Evolutionary conservation across 2,888 invertebrate species (phyloP), one percentile per base, ranked within the genome.

Genomic region (Miltochrista miniata): DNA sequence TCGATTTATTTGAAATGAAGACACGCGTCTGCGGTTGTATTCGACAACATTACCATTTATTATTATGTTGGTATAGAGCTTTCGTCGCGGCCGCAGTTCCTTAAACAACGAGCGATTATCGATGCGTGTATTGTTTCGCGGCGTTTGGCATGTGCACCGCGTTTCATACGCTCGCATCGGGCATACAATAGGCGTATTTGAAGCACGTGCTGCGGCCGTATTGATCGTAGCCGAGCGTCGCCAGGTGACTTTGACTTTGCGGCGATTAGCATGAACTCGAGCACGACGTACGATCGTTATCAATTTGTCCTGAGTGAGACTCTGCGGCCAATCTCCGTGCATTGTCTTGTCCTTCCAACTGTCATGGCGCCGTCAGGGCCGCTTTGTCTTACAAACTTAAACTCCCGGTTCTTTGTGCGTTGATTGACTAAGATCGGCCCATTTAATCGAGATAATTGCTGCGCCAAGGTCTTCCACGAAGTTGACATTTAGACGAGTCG

Each of bases 131-230:
- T 89, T 89, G 89, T 88, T 82, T 79, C 61, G 83, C 81, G 74
- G 74, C 76, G 75, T 80, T 90, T 85, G 81, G 81, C 85, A 90
- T 90, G 88, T 83, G 81, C 80, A 78, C 73, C 85, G 79, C 87
- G 87, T 88, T 72, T 64, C 72, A 59, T 62, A 67, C 70, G 70
- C 69, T 77, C 85, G 80, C 85, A 79, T 81, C 82, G 78, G 74
- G 83, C 83, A 86, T 83, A 90, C 89, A 88, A 90, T 90, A 77
- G 87, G 68, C 76, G 81, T 79, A 76, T 79, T 76, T 76, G 74
- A 77, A 83, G 86, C 90, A 88, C 90, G 90, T 87, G 90, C 89
- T 86, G 81, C 81, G 85, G 80, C 68, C 70, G 78, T 76, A 83
- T 87, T 84, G 88, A 87, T 85, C 79, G 76, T 68, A 70, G 69